Percentiles rank a stretch among this genome's conserved stretches.
Conservation (phyloP, 2,113 vertebrate species). For the Chaetorhynchus papuensis region DNA sequence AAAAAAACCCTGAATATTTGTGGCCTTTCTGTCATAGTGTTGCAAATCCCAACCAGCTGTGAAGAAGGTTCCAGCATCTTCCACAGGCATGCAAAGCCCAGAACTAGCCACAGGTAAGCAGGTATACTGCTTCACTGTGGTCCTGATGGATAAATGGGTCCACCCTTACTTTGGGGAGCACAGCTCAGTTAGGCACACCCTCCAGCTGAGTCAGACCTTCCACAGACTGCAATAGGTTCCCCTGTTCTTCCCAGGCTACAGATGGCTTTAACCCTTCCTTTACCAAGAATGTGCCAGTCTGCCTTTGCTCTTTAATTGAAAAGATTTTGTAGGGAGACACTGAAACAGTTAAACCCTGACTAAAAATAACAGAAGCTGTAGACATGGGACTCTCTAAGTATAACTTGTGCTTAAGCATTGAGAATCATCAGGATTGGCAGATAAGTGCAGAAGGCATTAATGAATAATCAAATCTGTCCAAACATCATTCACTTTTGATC, state of each 20-base stretch:
- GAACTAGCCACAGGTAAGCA: not conserved
- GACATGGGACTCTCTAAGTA: not conserved
- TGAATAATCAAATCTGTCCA: not conserved
- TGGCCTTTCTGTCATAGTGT: not conserved
- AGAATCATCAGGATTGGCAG: not conserved
- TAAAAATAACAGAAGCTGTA: not conserved
- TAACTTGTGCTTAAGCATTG: not conserved
- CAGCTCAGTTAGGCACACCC: not conserved
- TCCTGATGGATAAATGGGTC: fast-evolving
- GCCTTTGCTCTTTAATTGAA: not conserved
- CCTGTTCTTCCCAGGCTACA: not conserved
- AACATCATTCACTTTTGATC: not conserved
- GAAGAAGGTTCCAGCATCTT: not conserved
- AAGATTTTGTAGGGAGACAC: not conserved
- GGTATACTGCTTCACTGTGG: not conserved
- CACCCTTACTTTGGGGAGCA: not conserved
- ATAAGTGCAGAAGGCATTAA: not conserved
- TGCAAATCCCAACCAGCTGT: not conserved
- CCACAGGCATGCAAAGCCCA: not conserved
- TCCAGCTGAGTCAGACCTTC: not conserved
- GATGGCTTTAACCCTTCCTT: not conserved
- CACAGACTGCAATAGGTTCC: not conserved
- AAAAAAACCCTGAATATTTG: not conserved
- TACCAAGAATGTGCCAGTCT: not conserved
- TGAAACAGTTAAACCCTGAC: not conserved